These are phyloP conservation scores for Dynastes hyllus DNA, from an alignment of 2,888 invertebrate species.

Conservation along the genomic window DNA sequence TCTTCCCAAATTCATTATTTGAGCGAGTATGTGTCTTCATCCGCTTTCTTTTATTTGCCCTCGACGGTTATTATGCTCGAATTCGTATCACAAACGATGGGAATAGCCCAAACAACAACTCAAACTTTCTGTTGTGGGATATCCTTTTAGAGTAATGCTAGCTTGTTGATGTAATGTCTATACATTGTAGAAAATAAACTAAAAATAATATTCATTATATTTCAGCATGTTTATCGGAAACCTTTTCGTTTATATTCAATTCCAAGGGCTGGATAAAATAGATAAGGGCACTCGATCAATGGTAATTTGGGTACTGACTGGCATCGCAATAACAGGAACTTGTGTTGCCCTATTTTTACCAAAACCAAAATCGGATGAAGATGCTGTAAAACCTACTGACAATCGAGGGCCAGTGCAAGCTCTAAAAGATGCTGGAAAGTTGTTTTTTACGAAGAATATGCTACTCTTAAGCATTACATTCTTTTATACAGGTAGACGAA, in stretches of 20 bases:
- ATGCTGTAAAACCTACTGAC: slow-evolving; percentile 68
- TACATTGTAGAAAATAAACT: too few relatives aligned
- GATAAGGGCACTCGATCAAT: slow-evolving; percentile 81
- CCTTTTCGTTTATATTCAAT: slow-evolving; percentile 93
- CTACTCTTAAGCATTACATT: slow-evolving; percentile 88
- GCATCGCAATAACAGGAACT: slow-evolving; percentile 82
- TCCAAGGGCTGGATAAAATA: slow-evolving; percentile 86
- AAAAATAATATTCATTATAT: slow-evolving; percentile 56
- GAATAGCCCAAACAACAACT: too few relatives aligned
- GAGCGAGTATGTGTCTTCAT: too few relatives aligned
- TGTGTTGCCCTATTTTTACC: slow-evolving; percentile 79
- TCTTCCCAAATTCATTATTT: too few relatives aligned
- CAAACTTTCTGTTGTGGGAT: neutral
- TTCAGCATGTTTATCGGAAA: slow-evolving; percentile 96
- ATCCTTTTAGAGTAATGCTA: too few relatives aligned
- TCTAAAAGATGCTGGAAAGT: slow-evolving; percentile 81
- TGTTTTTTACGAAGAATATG: slow-evolving; percentile 91
- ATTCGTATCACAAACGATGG: too few relatives aligned
- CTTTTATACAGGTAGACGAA: slow-evolving; percentile 88
- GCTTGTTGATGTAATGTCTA: too few relatives aligned
- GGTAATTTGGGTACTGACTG: slow-evolving; percentile 87
- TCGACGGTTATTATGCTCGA: too few relatives aligned
- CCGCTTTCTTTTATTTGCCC: too few relatives aligned
- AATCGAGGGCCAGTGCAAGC: slow-evolving; percentile 78
- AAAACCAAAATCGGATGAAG: slow-evolving; percentile 71